These are phyloP conservation scores for Drosophila serrata DNA, from an alignment of 1,140 invertebrate species.

Conservation along the genomic window DNA sequence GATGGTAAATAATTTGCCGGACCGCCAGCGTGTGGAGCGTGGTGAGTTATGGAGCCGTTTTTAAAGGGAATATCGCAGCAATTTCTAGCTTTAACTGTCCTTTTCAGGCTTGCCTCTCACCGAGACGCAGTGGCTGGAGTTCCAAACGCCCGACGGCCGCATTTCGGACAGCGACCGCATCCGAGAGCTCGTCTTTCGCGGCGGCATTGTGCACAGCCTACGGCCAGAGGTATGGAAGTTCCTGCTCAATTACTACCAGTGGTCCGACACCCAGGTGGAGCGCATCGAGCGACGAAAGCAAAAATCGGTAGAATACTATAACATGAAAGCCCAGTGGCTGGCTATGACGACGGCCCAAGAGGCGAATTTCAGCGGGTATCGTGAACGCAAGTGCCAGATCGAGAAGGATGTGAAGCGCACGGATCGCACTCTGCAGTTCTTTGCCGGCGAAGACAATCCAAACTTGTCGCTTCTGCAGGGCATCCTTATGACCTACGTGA, in stretches of 20 bases:
- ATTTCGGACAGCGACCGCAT: conserved; percentile 89
- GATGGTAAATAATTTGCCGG: conserved; percentile 75
- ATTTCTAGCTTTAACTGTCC: neutral
- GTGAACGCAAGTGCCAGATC: conserved; percentile 97
- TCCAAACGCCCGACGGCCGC: conserved; percentile 91
- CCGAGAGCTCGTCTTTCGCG: conserved; percentile 94
- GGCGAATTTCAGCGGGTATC: conserved; percentile 93
- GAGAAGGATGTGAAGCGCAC: conserved; percentile 99
- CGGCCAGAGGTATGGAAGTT: conserved; percentile 97
- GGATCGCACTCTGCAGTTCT: conserved; percentile 96
- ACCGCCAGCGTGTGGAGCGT: conserved; percentile 64
- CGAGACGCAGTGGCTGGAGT: conserved; percentile 91
- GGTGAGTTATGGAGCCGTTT: conserved; percentile 30
- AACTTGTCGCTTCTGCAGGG: conserved; percentile 95
- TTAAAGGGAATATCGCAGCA: too few species aligned
- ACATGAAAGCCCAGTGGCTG: conserved; percentile 99
- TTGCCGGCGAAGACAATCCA: conserved; percentile 95
- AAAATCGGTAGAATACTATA: conserved; percentile 95
- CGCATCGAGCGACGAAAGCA: conserved; percentile 89
- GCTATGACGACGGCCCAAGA: conserved; percentile 95
- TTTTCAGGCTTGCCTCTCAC: conserved; percentile 87
- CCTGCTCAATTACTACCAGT: conserved; percentile 95
- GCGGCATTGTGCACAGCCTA: conserved; percentile 91
- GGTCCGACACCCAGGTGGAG: conserved; percentile 92
- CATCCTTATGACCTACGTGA: conserved; percentile 99